Conservation (phyloP, 37 sponge, comb jelly and placozoan genomes). For the Bolinopsis microptera region DNA sequence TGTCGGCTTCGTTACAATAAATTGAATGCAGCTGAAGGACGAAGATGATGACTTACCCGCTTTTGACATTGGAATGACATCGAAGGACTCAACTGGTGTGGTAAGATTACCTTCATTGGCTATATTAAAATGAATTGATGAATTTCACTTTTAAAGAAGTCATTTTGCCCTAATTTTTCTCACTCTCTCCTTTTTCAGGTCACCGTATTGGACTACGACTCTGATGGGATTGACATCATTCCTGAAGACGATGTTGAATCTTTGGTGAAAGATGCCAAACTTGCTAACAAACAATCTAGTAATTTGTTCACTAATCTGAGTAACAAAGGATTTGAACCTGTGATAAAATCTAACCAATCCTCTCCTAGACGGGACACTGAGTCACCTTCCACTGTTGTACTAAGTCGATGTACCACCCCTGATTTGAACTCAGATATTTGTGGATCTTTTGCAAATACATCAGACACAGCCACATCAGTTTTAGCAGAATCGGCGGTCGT, state of each 20-base stretch:
- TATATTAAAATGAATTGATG: too few relatives aligned
- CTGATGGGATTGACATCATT: constrained; percentile 32
- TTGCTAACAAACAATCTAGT: neutral
- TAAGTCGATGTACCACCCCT: neutral
- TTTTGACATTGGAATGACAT: constrained; percentile 47
- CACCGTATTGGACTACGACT: constrained; percentile 12
- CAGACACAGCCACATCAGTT: neutral
- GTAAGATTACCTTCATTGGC: too few relatives aligned
- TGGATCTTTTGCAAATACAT: neutral
- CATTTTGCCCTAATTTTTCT: too few relatives aligned
- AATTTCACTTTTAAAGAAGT: too few relatives aligned
- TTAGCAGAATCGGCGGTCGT: neutral
- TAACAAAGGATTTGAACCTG: neutral
- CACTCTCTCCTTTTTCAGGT: too few relatives aligned
- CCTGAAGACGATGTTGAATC: constrained; percentile 12
- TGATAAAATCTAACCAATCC: neutral
- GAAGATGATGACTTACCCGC: constrained; percentile 35
- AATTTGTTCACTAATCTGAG: neutral
- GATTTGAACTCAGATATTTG: neutral
- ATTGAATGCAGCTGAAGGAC: neutral
- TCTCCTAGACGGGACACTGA: neutral
- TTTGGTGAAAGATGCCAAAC: neutral
- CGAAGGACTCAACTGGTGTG: neutral
- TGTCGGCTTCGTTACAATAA: too few relatives aligned
- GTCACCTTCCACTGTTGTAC: neutral